Evolutionary conservation across 2,797 vertebrate genomes (phyloP).

Genomic region (Rousettus madagascariensis): DNA sequence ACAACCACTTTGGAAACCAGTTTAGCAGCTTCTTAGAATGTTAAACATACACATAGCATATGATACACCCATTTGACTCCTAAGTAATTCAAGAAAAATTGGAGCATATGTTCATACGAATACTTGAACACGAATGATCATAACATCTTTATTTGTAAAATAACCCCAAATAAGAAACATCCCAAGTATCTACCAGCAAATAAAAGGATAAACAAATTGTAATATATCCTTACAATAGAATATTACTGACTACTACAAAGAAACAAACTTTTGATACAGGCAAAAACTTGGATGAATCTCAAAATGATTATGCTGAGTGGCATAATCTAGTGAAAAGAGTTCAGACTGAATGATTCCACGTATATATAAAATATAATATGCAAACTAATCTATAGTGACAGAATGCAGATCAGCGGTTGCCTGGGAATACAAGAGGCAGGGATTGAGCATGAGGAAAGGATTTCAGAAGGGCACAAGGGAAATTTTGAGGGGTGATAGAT

Average conservation of each 20-base stretch:
- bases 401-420: neutral
- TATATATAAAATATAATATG: neutral
- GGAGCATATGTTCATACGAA: neutral
- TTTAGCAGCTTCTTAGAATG: neutral
- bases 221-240: neutral
- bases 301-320: constrained; percentile 22
- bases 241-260: neutral
- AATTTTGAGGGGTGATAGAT: neutral
- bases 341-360: neutral
- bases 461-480: neutral
- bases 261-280: neutral
- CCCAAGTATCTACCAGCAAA: neutral
- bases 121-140: neutral
- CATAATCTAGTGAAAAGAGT: neutral
- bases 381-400: neutral
- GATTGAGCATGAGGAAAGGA: neutral
- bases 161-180: neutral
- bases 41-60: neutral
- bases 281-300: neutral
- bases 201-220: neutral
- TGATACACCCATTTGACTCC: neutral
- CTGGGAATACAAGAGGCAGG: neutral
- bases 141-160: neutral
- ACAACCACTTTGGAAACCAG: neutral
- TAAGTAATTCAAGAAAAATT: neutral